Conservation (phyloP, 2,113 vertebrate species). For the Trochalopteron elliotii region DNA sequence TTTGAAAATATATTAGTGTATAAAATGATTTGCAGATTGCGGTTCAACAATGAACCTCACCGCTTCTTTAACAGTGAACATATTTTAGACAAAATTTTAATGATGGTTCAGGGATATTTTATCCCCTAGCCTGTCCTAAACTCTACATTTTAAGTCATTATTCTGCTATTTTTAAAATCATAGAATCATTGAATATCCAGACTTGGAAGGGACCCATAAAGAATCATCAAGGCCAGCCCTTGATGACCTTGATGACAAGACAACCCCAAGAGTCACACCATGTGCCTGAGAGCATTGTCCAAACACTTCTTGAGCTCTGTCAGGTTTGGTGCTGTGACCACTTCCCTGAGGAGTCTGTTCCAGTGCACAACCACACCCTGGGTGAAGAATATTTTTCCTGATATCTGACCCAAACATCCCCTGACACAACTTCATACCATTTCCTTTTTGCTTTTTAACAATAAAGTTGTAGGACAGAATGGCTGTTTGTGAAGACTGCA, state of each 20-base stretch:
- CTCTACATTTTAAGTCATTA: background rate
- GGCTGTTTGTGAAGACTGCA: background rate
- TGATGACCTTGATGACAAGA: too few species aligned
- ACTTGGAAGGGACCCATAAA: background rate
- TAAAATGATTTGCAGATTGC: background rate
- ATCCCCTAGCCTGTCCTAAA: background rate
- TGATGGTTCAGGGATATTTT: background rate
- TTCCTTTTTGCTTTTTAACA: background rate
- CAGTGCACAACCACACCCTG: accelerated
- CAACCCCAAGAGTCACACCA: too few species aligned
- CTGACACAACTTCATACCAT: background rate
- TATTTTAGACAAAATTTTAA: background rate
- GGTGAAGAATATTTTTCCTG: background rate
- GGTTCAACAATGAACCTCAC: too few species aligned
- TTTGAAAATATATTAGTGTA: background rate
- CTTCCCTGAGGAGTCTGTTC: background rate
- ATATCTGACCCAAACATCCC: background rate
- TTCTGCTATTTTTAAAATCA: background rate
- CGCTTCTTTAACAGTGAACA: background rate
- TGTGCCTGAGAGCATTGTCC: background rate
- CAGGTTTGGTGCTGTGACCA: background rate
- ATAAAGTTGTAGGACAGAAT: background rate
- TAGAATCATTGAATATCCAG: background rate
- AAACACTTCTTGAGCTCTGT: background rate
- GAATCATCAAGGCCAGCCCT: background rate